A percentile compares a stretch with the other conserved stretches of the same genome.
These are phyloP conservation scores for Rugalucina vietnamica DNA, from an alignment of 2,888 invertebrate species.

Conservation along the genomic window DNA sequence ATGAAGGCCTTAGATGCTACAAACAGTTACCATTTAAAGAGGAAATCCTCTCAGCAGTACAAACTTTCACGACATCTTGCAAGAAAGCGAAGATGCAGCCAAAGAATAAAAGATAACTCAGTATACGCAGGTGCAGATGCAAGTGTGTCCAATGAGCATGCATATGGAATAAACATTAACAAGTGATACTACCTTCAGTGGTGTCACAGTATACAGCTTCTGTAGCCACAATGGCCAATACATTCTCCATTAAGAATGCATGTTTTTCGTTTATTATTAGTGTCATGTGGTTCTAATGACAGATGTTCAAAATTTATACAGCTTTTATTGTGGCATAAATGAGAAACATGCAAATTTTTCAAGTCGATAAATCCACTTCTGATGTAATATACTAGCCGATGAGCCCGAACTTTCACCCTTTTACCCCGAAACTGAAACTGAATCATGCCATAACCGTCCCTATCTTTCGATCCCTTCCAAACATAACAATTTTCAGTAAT, in stretches of 20 bases:
- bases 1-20: neutral
- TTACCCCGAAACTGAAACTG: neutral
- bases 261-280: neutral
- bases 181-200: neutral
- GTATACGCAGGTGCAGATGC: neutral
- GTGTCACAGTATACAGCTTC: neutral
- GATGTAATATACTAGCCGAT: neutral
- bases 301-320: neutral
- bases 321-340: neutral
- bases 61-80: neutral
- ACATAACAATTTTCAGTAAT: neutral
- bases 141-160: neutral
- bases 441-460: neutral
- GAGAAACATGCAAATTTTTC: neutral
- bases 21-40: neutral
- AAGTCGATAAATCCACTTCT: neutral
- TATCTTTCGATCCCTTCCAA: neutral
- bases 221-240: neutral
- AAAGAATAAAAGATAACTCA: neutral
- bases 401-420: neutral
- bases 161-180: conserved; percentile 2
- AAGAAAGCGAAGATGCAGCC: neutral
- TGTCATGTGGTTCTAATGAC: neutral
- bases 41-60: neutral
- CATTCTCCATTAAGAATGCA: neutral